Conservation (phyloP, 2,888 invertebrate species). For the Parascotia fuliginaria region DNA sequence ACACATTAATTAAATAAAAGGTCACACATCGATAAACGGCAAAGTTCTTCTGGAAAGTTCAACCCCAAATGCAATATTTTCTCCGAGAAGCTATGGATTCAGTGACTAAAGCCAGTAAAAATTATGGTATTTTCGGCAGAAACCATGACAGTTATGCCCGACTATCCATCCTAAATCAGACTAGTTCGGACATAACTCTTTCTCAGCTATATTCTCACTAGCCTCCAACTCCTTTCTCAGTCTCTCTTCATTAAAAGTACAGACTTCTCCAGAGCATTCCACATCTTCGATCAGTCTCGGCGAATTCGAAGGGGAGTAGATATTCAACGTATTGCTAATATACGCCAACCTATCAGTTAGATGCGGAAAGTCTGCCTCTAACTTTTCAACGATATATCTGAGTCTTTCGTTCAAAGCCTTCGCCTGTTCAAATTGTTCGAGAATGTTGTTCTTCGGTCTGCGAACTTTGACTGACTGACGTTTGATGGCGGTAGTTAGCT, state of each 20-base stretch:
- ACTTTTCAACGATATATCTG: conserved; percentile 82
- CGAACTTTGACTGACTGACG: conserved; percentile 65
- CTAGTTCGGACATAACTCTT: conserved; percentile 9
- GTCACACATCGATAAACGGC: no score
- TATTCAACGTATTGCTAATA: conserved; percentile 82
- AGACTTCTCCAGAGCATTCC: background rate
- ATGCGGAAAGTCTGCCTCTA: conserved; percentile 87
- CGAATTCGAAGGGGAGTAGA: conserved; percentile 60
- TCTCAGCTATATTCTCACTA: conserved; percentile 54
- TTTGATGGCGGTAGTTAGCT: conserved; percentile 83
- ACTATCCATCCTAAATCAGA: no score
- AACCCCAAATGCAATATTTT: no score
- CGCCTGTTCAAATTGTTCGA: conserved; percentile 86
- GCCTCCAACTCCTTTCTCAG: conserved; percentile 12
- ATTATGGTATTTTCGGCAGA: background rate
- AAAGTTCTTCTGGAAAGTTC: no score
- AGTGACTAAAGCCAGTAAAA: no score
- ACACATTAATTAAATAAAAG: background rate
- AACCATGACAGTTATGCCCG: no score
- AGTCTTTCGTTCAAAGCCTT: conserved; percentile 86
- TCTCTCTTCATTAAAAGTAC: background rate
- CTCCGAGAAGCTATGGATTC: no score
- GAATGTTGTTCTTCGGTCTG: conserved; percentile 78
- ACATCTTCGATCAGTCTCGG: conserved; percentile 55
- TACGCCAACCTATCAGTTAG: conserved; percentile 66